Evolutionary conservation across 2,797 vertebrate genomes (phyloP), one percentile per base, ranked within the genome.

Genomic region (Etheostoma perlongum): DNA sequence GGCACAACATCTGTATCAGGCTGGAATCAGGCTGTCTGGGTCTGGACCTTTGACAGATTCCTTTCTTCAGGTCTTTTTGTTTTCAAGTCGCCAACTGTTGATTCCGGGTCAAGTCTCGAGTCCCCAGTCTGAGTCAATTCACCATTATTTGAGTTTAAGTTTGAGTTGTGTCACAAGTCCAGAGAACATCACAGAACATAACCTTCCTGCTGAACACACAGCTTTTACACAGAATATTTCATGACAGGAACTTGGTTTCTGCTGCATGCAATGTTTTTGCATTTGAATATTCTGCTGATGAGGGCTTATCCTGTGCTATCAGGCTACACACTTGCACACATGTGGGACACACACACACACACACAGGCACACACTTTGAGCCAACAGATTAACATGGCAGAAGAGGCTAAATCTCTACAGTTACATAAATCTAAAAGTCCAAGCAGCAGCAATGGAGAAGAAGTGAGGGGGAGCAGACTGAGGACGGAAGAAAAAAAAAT

Each of bases 301-400:
- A 61, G 18, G 67, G 72, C 42, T 84, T 76, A 89, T 78, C 52
- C 3, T 1, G 1, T 16, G 36, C 60, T 49, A 59, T 65, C 25
- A 55, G 6, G 66, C 51, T 8, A 54, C 52, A 66, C 69, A 80
- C 58, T 68, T 52, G 23, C 40, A 70, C 42, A 70, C 44, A n/a
- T 60, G 44, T 52, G 30, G 7, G 3, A 15, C 5, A 52, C 8
- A 63, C 25, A 46, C 36, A 70, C 27, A 49, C 44, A 53, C 58
- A 74, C 72, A 66, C 48, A 55, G 55, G 49, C 10, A 53, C 70
- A 65, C 59, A 64, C 52, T 40, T 27, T 40, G 40, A 79, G 40
- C 58, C 78, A 81, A 54, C 71, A 86, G 88, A 88, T 88, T 90
- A 87, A 82, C 69, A 78, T 58, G 62, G 73, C 72, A 76, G 72